Percentiles rank a stretch among this genome's conserved stretches.
phyloP scores from a whole-genome alignment of 2,888 invertebrate genomes.

The Nomada goodeniana region DNA sequence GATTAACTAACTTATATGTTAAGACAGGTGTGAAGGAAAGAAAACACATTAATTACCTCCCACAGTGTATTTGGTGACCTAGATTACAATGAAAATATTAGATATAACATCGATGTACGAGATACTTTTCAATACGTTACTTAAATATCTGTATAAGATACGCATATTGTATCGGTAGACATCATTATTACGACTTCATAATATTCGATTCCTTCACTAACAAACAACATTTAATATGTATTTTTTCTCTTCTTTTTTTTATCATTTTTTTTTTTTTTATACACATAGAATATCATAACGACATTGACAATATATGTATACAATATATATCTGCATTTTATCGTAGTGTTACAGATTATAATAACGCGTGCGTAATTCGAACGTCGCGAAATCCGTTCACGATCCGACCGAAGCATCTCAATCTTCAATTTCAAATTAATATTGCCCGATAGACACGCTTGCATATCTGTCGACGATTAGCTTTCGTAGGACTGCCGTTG shows the following conservation, averaged over 20 bases:
- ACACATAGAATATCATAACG: constrained; percentile 75
- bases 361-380: constrained; percentile 60
- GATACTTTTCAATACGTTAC: constrained; percentile 73
- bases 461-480: neutral
- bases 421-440: constrained; percentile 22
- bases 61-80: constrained; percentile 80
- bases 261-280: constrained; percentile 68
- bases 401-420: constrained; percentile 39
- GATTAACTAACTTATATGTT: neutral
- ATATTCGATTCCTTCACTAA: constrained; percentile 75
- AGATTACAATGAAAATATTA: constrained; percentile 80
- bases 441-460: neutral
- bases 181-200: constrained; percentile 70
- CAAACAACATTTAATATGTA: constrained; percentile 78
- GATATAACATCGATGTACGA: constrained; percentile 77
- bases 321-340: constrained; percentile 60
- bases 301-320: constrained; percentile 73
- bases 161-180: constrained; percentile 71
- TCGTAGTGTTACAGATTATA: constrained; percentile 64
- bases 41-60: constrained; percentile 57
- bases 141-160: constrained; percentile 73
- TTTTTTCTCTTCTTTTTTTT: constrained; percentile 31
- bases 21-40: neutral
- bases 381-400: constrained; percentile 60
- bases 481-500: neutral